Evolutionary conservation across 2,888 invertebrate genomes (phyloP), one percentile per base, ranked within the genome.

Genomic region (Seira musarum): DNA sequence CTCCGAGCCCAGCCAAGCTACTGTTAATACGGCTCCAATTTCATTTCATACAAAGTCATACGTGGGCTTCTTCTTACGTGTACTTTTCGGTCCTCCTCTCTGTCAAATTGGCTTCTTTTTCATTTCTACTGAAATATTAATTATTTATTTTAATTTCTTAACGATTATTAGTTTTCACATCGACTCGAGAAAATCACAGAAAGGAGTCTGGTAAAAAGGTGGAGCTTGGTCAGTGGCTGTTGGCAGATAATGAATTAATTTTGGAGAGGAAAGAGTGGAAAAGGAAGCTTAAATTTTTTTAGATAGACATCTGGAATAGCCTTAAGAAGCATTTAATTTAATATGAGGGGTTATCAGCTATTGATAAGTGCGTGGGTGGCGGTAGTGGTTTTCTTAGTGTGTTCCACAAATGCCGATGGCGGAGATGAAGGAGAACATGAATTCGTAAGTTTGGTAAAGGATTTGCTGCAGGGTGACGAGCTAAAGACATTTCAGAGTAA

Each of bases 381-480:
- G 19, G 8, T 46, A 6, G 21, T 49, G 25, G 30, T 15, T 1
- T 22, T 66, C 22, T n/a, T 67, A 1, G 5, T 35, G 49, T 21
- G 60, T 17, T 2, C 60, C 21, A 13, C n/a, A n/a, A n/a, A n/a
- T n/a, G n/a, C n/a, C n/a, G n/a, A 30, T 30, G 30, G 30, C 5
- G 75, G 21, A 13, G 63, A 64, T 13, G 80, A 53, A 5, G 82
- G 83, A 60, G 84, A 84, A 22, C 70, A 80, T 66, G 85, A 85
- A 46, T 86, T 86, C 80, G 80, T 81, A 15, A 81, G 81, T 70
- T 30, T 86, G 30, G 74, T 86, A 25, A 83, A 86, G 66, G 82
- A 85, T 69, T 72, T 86, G 19, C 68, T 86, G n/a, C 83, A 86
- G 73, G 86, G 86, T 46, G 86, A 86, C 81, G 85, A 85, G 61